Percentiles rank a stretch among this genome's conserved stretches.
Conservation (phyloP, 2,797 vertebrate genomes). For the Rhyacichthys aspro region DNA sequence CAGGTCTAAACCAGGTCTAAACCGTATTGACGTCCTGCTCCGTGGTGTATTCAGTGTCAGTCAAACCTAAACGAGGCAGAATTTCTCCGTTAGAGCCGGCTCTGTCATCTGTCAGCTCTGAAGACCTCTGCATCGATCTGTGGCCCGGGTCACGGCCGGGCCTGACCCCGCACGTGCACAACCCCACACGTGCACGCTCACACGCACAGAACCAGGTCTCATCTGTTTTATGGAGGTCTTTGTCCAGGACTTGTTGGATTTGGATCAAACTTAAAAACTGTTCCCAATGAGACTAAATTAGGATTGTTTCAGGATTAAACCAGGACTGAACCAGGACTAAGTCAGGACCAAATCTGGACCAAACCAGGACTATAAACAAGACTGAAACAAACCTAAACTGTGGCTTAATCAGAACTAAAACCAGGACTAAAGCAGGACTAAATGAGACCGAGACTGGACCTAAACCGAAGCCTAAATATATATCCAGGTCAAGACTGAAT, state of each 20-base stretch:
- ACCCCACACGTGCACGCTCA: slow-evolving; percentile 31
- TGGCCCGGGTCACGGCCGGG: slow-evolving; percentile 46
- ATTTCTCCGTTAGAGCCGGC: slow-evolving; percentile 53
- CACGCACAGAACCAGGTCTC: slow-evolving; percentile 19
- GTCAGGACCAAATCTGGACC: no score
- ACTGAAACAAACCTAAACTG: background rate
- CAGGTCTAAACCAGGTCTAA: background rate
- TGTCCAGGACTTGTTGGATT: no score
- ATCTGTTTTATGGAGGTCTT: no score
- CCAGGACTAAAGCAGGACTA: background rate
- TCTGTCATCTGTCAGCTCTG: slow-evolving; percentile 59
- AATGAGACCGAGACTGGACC: background rate
- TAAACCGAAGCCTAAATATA: no score
- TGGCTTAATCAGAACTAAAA: background rate
- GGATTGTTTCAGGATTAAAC: no score
- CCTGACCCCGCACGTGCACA: slow-evolving; percentile 41
- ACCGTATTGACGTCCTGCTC: no score
- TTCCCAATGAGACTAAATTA: no score
- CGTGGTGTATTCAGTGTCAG: slow-evolving; percentile 33
- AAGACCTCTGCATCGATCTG: slow-evolving; percentile 48
- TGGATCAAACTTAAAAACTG: no score
- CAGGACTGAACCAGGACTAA: no score
- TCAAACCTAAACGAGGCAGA: slow-evolving; percentile 41
- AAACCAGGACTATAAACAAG: background rate
- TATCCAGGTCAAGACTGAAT: no score